Base-by-base conservation (phyloP, 2,888 invertebrate genomes). In the Synergus umbraculus region DNA sequence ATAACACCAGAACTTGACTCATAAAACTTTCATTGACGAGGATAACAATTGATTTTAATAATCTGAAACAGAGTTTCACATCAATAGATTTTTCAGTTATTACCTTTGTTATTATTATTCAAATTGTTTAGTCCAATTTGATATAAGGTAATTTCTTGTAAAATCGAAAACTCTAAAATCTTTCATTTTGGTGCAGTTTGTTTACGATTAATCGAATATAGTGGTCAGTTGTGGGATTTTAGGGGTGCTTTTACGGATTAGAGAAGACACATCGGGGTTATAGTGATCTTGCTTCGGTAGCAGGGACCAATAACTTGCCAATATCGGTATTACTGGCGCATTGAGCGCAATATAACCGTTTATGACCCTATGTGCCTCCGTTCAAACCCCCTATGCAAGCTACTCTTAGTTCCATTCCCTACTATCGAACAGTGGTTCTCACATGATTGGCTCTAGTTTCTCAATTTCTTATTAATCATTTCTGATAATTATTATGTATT, bases 301-400 rank as follows among this genome's bases (percentile, higher is more conserved):
- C 84, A 82, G 86, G 83, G 87, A 85, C 86, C 91, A 91, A 91
- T 92, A 92, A 91, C 90, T 92, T 89, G 91, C 91, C 92, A 92
- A 92, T 92, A 92, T 91, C 91, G 90, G 87, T 87, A 90, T 90
- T 88, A 89, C 89, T 87, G 87, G 88, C 88, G 87, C 87, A 90
- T 89, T 88, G 89, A 90, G 87, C 88, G 90, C 91, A 90, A 91
- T 92, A 92, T 91, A 90, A 92, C 89, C 91, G 91, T 92, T 92
- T 92, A 92, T 91, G 90, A 89, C 87, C 90, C 89, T 89, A 88
- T 89, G 89, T 88, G 86, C 87, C 86, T 86, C 86, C 87, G 81
- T 84, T 84, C 85, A 76, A 86, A 81, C 86, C 88, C 86, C 86
- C 84, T 82, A 81, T 77, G 78, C 83, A 79, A 86, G 73, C 86